phyloP scores from a whole-genome alignment of 1,140 invertebrate genomes.

The Drosophila pallidifrons region DNA sequence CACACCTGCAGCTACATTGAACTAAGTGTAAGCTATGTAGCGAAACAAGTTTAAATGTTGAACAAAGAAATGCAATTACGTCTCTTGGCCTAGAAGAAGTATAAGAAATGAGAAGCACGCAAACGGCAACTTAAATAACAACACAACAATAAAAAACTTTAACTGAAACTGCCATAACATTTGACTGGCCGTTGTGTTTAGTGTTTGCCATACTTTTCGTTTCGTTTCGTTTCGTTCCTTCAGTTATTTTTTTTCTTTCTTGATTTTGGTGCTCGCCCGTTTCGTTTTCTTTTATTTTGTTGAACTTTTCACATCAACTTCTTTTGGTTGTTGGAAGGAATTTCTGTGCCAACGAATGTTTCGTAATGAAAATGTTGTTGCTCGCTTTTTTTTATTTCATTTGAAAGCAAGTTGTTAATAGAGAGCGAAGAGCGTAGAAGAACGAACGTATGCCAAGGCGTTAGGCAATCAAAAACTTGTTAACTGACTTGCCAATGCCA shows the following conservation, averaged over 20 bases:
- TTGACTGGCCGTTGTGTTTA: slow-evolving; percentile 64
- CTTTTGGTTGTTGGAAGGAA: slow-evolving; percentile 45
- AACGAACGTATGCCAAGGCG: slow-evolving; percentile 39
- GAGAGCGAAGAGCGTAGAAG: slow-evolving; percentile 4
- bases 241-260: slow-evolving; percentile 18
- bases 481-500: slow-evolving; percentile 60
- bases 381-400: slow-evolving; percentile 46
- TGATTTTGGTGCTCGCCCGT: too few relatives aligned
- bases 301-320: slow-evolving; percentile 76
- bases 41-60: slow-evolving; percentile 78
- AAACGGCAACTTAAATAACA: slow-evolving; percentile 46
- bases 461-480: slow-evolving; percentile 62
- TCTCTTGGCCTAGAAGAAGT: slow-evolving; percentile 56
- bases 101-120: slow-evolving; percentile 52
- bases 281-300: slow-evolving; percentile 34
- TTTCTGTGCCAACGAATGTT: slow-evolving; percentile 69
- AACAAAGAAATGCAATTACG: slow-evolving; percentile 82
- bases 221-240: slow-evolving; percentile 17
- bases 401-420: slow-evolving; percentile 59
- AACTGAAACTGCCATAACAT: slow-evolving; percentile 63
- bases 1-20: slow-evolving; percentile 28
- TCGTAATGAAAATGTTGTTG: slow-evolving; percentile 75
- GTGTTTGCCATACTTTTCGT: slow-evolving; percentile 59
- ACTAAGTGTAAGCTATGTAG: slow-evolving; percentile 69
- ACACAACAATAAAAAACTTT: slow-evolving; percentile 50